Conservation (phyloP, 2,888 invertebrate genomes). For the Drosophila differens region DNA sequence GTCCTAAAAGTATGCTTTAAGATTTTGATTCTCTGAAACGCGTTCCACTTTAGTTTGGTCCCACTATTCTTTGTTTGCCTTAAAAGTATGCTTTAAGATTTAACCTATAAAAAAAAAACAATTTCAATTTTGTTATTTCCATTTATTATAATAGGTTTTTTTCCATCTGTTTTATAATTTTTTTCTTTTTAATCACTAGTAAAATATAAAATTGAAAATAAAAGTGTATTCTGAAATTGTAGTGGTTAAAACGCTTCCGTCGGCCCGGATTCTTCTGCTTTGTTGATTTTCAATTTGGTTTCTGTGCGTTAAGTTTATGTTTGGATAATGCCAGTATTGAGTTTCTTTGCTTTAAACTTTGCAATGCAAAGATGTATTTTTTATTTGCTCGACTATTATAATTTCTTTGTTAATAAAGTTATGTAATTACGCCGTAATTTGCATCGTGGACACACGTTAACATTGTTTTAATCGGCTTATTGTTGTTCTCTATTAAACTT, state of each 20-base stretch:
- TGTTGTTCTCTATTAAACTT: conserved; percentile 18
- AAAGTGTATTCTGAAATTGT: background rate
- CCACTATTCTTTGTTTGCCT: background rate
- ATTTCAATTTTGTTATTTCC: background rate
- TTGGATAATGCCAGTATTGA: background rate
- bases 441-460: conserved; percentile 35
- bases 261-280: background rate
- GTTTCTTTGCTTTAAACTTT: conserved; percentile 46
- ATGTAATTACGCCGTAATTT: conserved; percentile 45
- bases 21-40: fast-evolving
- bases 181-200: background rate
- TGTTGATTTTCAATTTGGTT: background rate
- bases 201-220: conserved; percentile 1
- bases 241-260: background rate
- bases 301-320: background rate
- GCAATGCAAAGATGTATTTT: conserved; percentile 60
- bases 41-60: too few relatives aligned
- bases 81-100: background rate
- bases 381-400: conserved; percentile 53
- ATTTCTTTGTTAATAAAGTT: conserved; percentile 46
- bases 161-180: background rate
- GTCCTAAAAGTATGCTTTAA: background rate
- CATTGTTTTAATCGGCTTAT: conserved; percentile 15
- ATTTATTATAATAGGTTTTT: background rate
- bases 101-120: background rate